These are phyloP conservation scores for Clinocottus analis DNA, from an alignment of 2,113 vertebrate species.

Conservation along the genomic window DNA sequence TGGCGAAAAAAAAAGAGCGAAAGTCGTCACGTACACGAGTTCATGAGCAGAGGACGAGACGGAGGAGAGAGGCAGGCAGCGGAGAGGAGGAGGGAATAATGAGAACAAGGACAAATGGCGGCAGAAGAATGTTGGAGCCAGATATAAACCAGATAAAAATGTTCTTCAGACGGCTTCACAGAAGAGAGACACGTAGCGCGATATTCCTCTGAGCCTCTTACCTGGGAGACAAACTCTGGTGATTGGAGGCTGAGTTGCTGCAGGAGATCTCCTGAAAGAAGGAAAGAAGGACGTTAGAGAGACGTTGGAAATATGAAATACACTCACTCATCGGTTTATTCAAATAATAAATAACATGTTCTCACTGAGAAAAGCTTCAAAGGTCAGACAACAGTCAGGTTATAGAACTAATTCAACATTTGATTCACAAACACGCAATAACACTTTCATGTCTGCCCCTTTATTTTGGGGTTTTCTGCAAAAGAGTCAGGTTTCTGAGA, in stretches of 20 bases:
- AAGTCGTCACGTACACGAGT: slow-evolving; percentile 70
- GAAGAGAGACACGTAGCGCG: slow-evolving; percentile 12
- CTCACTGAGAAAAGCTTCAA: not conserved
- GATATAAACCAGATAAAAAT: slow-evolving; percentile 27
- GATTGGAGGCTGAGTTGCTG: slow-evolving; percentile 89
- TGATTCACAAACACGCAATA: not conserved
- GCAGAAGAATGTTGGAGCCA: not conserved
- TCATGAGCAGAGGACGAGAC: slow-evolving; percentile 12
- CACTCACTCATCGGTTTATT: too few relatives aligned
- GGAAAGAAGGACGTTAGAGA: not conserved
- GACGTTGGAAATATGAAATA: not conserved
- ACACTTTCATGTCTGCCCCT: not conserved
- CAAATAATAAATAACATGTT: not conserved
- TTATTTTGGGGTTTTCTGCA: too few relatives aligned
- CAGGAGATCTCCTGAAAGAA: slow-evolving; percentile 91
- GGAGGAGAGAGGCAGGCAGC: not conserved
- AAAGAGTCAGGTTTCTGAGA: too few relatives aligned
- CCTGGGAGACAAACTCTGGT: slow-evolving; percentile 96
- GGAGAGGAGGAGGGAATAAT: not conserved
- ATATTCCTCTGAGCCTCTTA: slow-evolving; percentile 77
- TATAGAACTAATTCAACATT: not conserved
- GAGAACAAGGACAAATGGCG: not conserved
- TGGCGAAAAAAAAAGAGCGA: slow-evolving; percentile 33
- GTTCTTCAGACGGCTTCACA: not conserved
- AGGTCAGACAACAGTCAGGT: not conserved